Conservation (phyloP, 2,888 invertebrate species). For the Aradus depressus region DNA sequence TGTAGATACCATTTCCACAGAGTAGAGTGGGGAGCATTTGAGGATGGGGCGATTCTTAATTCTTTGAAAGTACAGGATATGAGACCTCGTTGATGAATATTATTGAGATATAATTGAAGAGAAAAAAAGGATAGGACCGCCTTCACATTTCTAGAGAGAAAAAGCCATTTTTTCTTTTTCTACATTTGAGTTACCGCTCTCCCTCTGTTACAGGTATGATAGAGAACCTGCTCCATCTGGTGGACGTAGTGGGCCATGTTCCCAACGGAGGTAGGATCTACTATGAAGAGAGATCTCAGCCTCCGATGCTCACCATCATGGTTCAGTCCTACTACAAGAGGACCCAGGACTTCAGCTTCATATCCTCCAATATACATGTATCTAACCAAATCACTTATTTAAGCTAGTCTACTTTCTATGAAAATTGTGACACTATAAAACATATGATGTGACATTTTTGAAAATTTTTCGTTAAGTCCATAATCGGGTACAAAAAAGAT, state of each 20-base stretch:
- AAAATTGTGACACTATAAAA: too few species aligned
- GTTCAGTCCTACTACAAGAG: constrained; percentile 52
- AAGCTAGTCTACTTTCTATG: too few species aligned
- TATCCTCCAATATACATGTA: constrained; percentile 44
- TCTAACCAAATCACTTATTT: too few species aligned
- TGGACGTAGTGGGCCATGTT: constrained; percentile 54
- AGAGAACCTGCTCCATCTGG: constrained; percentile 58
- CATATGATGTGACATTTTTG: too few species aligned
- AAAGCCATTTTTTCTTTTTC: too few species aligned
- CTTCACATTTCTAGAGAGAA: too few species aligned
- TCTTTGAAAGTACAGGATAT: neutral
- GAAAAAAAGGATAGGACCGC: neutral
- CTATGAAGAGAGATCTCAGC: constrained; percentile 58
- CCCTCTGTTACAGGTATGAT: constrained; percentile 57
- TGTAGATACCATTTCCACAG: too few species aligned
- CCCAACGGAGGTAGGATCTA: constrained; percentile 76
- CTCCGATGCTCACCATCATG: constrained; percentile 59
- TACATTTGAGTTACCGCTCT: too few species aligned
- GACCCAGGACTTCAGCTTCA: constrained; percentile 52
- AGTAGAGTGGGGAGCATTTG: too few species aligned
- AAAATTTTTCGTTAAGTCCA: too few species aligned
- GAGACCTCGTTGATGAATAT: neutral
- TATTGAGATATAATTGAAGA: neutral
- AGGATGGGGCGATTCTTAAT: too few species aligned
- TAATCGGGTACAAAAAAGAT: too few species aligned